Conservation (phyloP, 2,888 invertebrate species). For the Phortica magna region DNA sequence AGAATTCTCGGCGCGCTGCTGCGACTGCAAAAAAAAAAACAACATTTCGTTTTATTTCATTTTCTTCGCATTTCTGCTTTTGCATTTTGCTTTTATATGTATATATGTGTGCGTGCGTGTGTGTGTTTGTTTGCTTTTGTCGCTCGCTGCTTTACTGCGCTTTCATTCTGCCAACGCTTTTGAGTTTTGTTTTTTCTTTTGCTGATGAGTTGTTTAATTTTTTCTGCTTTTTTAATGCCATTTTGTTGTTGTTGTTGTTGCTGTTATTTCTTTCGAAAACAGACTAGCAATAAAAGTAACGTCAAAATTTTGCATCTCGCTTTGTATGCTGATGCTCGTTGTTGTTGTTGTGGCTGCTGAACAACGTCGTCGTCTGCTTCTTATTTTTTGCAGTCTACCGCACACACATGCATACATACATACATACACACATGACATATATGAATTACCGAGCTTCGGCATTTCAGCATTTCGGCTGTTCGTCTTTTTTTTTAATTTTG, state of each 20-base stretch:
- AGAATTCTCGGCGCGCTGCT: constrained; percentile 65
- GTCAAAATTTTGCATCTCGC: constrained; percentile 72
- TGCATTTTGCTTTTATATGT: constrained; percentile 43
- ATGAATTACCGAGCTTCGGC: constrained; percentile 46
- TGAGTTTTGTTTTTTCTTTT: constrained; percentile 64
- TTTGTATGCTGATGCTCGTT: constrained; percentile 48
- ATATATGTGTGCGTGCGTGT: constrained; percentile 27
- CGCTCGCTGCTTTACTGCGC: constrained; percentile 34
- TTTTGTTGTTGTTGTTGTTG: constrained; percentile 63
- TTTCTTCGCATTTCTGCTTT: constrained; percentile 33
- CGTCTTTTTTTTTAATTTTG: constrained; percentile 22
- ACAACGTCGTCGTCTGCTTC: constrained; percentile 45
- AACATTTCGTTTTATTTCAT: constrained; percentile 29
- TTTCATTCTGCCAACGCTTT: constrained; percentile 58
- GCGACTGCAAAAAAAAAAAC: constrained; percentile 50
- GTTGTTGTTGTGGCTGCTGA: constrained; percentile 45
- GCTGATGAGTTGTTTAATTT: constrained; percentile 58
- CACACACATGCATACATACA: constrained; percentile 41
- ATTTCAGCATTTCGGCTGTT: constrained; percentile 36
- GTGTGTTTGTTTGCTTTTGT: constrained; percentile 39
- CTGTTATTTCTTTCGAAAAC: constrained; percentile 59
- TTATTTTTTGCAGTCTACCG: constrained; percentile 50
- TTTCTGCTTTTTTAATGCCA: constrained; percentile 64
- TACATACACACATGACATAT: constrained; percentile 10
- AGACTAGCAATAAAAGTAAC: constrained; percentile 54